A percentile compares a stretch with the other conserved stretches of the same genome.
These are phyloP conservation scores for Bubalus kerabau DNA, from an alignment of 2,113 vertebrate species.

Conservation along the genomic window DNA sequence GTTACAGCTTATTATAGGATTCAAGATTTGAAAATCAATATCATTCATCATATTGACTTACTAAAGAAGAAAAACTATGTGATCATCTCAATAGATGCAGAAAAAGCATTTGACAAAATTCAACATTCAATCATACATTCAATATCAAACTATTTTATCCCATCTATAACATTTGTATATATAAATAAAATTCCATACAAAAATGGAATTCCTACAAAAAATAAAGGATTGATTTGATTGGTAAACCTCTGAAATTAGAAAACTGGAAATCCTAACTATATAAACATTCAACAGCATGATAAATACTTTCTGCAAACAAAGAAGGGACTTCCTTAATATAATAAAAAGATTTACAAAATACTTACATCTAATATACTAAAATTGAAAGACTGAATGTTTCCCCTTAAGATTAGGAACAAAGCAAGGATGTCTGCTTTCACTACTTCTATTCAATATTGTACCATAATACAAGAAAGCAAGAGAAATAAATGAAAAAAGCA, in stretches of 20 bases:
- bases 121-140: background rate
- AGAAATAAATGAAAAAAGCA: background rate
- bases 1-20: background rate
- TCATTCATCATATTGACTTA: background rate
- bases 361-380: background rate
- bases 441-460: background rate
- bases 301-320: background rate
- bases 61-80: background rate
- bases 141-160: background rate
- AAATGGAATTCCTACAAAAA: background rate
- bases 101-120: background rate
- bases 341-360: background rate
- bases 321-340: background rate
- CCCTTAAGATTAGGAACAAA: background rate
- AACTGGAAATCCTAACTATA: conserved; percentile 2
- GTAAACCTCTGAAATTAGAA: conserved; percentile 16
- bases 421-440: background rate
- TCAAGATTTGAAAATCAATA: background rate
- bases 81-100: background rate
- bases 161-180: background rate
- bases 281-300: background rate
- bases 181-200: background rate
- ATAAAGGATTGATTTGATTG: background rate
- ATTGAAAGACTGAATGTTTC: background rate
- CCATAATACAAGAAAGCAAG: background rate